Percentiles rank a stretch among this genome's conserved stretches.
Conservation (phyloP, 2,888 invertebrate species). For the Catonia carolina region DNA sequence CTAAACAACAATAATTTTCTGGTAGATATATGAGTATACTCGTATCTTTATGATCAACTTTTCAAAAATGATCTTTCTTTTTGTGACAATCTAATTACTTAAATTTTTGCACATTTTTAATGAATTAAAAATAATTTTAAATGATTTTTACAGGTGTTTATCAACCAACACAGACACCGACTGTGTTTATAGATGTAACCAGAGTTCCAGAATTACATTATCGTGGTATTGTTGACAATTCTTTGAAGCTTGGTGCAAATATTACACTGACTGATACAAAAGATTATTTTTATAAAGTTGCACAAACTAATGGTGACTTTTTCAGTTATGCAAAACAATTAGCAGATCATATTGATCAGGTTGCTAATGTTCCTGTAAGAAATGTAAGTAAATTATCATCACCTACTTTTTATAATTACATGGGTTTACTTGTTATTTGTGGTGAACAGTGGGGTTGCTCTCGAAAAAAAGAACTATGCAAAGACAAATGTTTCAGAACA, state of each 20-base stretch:
- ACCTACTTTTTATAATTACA: too few species aligned
- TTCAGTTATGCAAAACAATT: conserved; percentile 55
- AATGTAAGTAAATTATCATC: conserved; percentile 60
- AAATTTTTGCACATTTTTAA: too few species aligned
- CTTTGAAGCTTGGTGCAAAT: conserved; percentile 50
- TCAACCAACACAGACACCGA: conserved; percentile 40
- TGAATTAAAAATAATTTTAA: too few species aligned
- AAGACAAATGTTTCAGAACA: too few species aligned
- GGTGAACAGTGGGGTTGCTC: too few species aligned
- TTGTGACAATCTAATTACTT: too few species aligned
- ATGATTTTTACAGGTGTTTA: conserved; percentile 45
- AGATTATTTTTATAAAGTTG: conserved; percentile 38
- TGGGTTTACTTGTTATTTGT: too few species aligned
- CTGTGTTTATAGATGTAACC: conserved; percentile 47
- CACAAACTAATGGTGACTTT: conserved; percentile 40
- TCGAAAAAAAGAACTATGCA: too few species aligned
- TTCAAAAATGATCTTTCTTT: too few species aligned
- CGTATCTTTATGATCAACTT: too few species aligned
- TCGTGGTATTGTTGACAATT: conserved; percentile 38
- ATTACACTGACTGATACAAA: conserved; percentile 51
- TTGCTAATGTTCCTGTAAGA: conserved; percentile 64
- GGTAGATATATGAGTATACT: too few species aligned
- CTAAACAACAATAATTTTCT: too few species aligned
- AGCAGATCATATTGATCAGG: conserved; percentile 57
- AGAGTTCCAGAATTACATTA: conserved; percentile 45